Evolutionary conservation across 2,888 invertebrate species (phyloP), one percentile per base, ranked within the genome.

Genomic region (Timema cristinae): DNA sequence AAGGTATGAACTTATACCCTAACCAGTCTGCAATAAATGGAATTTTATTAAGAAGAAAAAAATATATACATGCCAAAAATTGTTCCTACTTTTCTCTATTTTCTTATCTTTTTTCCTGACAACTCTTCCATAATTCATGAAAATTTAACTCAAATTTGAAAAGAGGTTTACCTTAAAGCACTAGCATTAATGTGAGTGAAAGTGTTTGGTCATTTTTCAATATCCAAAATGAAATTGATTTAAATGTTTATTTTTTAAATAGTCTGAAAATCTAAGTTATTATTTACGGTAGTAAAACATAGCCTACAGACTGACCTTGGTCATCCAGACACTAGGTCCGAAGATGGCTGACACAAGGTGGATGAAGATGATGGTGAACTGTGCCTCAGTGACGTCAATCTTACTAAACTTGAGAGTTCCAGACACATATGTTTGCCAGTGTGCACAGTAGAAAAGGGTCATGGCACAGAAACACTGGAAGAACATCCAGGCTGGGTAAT

Each of bases 361-460:
- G 78, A 98, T 92, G 68, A 83, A 82, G 77, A 98, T 98, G 77
- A 98, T 95, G 68, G 92, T 90, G 83, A 95, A 92, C 84, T 99
- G 99, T 7, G 97, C 98, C 85, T 99, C 99, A 0, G 98, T 99
- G 50, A 99, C 99, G 86, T 99, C 99, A 77, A 99, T 86, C 82
- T 89, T 90, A 69, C 96, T 96, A 85, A 97, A 94, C 78, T 90
- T 88, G 77, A 96, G 85, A 49, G 94, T 95, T 67, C 96, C 87
- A 75, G 98, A 97, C 59, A 98, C 98, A 83, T 99, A 99, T 0
- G 98, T 97, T 82, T 98, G 98, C 99, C 99, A 99, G 84, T 99
- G 99, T 32, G 99, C 98, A 83, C 95, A 95, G 84, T 99, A 99
- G 85, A 98, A 99, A 76, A 98, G 85, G 51, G 95, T 92, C 86